A percentile compares a stretch with the other conserved stretches of the same genome.
phyloP scores from a whole-genome alignment of 1,140 invertebrate genomes.

The Tribolium castaneum region DNA sequence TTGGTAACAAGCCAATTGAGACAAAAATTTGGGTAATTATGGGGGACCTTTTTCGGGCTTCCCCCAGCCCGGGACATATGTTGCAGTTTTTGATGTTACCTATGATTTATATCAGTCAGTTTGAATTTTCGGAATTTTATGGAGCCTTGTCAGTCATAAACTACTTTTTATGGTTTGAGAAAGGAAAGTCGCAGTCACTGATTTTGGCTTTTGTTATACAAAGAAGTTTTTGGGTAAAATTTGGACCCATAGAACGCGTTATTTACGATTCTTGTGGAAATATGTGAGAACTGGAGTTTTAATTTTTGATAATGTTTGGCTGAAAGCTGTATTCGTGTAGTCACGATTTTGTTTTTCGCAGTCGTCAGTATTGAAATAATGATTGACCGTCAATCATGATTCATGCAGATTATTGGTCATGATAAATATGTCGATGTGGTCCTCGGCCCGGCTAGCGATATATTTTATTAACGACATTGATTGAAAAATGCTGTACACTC shows the following conservation, averaged over 20 bases:
- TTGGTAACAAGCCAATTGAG: not conserved
- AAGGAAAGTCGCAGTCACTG: too few species aligned
- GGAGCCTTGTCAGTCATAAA: not conserved
- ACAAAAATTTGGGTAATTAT: not conserved
- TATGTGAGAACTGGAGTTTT: too few species aligned
- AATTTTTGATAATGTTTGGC: too few species aligned
- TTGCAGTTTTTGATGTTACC: not conserved
- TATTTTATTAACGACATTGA: slow-evolving; percentile 55
- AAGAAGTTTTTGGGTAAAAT: too few species aligned
- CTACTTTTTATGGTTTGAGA: not conserved
- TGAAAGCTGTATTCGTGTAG: too few species aligned
- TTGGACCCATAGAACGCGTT: too few species aligned
- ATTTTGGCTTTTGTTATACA: too few species aligned
- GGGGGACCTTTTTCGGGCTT: not conserved
- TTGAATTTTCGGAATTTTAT: not conserved
- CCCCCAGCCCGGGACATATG: not conserved
- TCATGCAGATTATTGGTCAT: slow-evolving; percentile 48
- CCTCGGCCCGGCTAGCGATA: slow-evolving; percentile 43
- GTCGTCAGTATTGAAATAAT: slow-evolving; percentile 47
- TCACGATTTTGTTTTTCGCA: not conserved
- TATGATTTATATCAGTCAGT: not conserved
- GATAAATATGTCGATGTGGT: slow-evolving; percentile 52
- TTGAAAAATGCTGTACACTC: slow-evolving; percentile 54
- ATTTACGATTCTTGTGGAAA: too few species aligned
- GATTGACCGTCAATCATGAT: slow-evolving; percentile 50